Evolutionary conservation across 2,113 vertebrate species (phyloP), one percentile per base, ranked within the genome.

Genomic region (Semnornis frantzii): DNA sequence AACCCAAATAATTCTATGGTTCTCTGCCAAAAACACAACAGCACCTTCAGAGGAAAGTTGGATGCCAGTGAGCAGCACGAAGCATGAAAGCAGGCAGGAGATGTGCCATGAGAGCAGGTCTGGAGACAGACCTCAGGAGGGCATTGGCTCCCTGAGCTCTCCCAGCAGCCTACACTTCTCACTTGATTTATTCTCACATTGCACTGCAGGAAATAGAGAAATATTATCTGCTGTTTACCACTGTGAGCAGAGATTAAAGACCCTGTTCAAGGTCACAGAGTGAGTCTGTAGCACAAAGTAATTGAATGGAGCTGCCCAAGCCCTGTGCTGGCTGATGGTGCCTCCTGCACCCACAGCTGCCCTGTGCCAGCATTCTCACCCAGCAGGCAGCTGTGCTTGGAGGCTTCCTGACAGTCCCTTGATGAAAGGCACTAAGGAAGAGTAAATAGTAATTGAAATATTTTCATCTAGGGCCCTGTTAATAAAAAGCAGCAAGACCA

Each of bases 121-220:
- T 64, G 4, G 73, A 88, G 75, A 48, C 39, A 85, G 60, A 31
- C 60, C 82, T 54, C 20, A 2, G 84, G 60, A 87, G 82, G 52
- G 44, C 87, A 52, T 1, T 11, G 91, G 75, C 92, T 93, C 84
- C 66, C 68, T 42, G 85, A 28, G 64, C 70, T 14, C 84, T 39
- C 63, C 1, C 39, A 76, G 24, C 89, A 88, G 73, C 89, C 91
- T 34, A 34, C 3, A 19, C 2, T 10, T 63, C 63, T 15, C 91
- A 31, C 78, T 66, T 80, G 84, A 91, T 95, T 93, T 95, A 96
- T 93, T 90, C 83, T 77, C 92, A 60, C 85, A 30, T 64, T 74
- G 92, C 87, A n/a, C 72, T 39, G 92, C 93, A 87, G 92, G 92
- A 93, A 96, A 95, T 24, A 57, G 90, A 89, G 94, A 90, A 92